Evolutionary conservation across 2,888 invertebrate species (phyloP), one percentile per base, ranked within the genome.

Genomic region (Parasteatoda lunata): DNA sequence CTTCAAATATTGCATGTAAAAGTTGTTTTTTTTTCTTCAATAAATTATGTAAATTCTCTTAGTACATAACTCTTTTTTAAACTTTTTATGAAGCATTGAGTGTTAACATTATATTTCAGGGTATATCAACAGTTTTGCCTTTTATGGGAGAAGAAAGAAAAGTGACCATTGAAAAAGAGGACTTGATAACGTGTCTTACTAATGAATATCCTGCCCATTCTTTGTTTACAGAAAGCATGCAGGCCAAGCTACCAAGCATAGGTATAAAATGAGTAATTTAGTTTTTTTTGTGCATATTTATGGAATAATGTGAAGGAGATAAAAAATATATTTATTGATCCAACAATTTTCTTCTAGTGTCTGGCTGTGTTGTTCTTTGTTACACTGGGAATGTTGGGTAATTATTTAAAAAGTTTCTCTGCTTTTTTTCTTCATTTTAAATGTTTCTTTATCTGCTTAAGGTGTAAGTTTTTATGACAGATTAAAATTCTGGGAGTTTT

Each of bases 161-260:
- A 89, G 93, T 98, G 49, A 91, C 92, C 68, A 94, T 98, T 80
- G 93, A 94, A 0, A 95, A 94, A 89, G 94, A 95, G 0, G 98
- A 98, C 92, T 92, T 98, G 30, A 93, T 96, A 15, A 93, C 94
- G 65, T 93, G 98, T 70, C 93, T 98, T 66, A 94, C 95, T 90
- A 95, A 95, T 91, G 95, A 96, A 90, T 95, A 96, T 92, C 97
- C 97, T 0, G 94, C 95, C 83, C 94, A 96, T n/a, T 93, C 92
- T 3, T 93, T 94, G 71, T 93, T 98, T 88, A 94, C 94, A 6
- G 92, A 94, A 80, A 92, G 93, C 5, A 95, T 96, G 0, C 96
- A 95, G 91, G 93, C 94, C 68, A 93, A 94, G 90, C 94, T 96
- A 13, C 94, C 94, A 89, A 93, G 94, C 89, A 93, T 97, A 73